These are phyloP conservation scores for Cyclophora punctaria DNA, from an alignment of 2,888 invertebrate species.

Conservation along the genomic window DNA sequence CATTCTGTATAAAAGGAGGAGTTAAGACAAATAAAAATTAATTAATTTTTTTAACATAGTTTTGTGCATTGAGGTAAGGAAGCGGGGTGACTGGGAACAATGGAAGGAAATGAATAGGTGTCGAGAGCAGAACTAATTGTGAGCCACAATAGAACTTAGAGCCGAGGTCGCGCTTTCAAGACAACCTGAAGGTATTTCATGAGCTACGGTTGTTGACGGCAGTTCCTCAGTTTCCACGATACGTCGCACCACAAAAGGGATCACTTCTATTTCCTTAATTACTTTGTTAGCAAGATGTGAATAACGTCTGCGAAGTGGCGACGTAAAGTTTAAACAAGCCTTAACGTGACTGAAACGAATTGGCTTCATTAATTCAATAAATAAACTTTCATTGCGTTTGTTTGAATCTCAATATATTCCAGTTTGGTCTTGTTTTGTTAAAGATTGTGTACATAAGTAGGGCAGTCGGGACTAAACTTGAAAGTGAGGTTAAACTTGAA, in stretches of 20 bases:
- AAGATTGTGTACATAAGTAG: slow-evolving; percentile 27
- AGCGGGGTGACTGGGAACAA: slow-evolving; percentile 45
- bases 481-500: slow-evolving; percentile 46
- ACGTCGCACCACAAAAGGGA: neutral
- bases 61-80: slow-evolving; percentile 29
- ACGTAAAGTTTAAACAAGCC: too few species aligned
- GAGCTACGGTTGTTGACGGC: slow-evolving; percentile 3
- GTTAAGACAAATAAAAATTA: neutral
- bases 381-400: too few species aligned
- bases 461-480: slow-evolving; percentile 27
- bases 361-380: too few species aligned
- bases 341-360: too few species aligned
- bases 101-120: slow-evolving; percentile 59
- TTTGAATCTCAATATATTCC: too few species aligned
- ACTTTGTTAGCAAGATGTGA: neutral
- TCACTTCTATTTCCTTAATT: neutral
- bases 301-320: neutral
- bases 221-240: neutral
- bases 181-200: slow-evolving; percentile 1
- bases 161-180: slow-evolving; percentile 5
- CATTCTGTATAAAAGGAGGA: too few species aligned
- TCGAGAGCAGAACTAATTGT: slow-evolving; percentile 61
- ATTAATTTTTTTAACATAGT: neutral
- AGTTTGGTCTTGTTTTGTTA: neutral
- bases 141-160: slow-evolving; percentile 36